These are phyloP conservation scores for Petaurus breviceps DNA, from an alignment of 2,113 vertebrate genomes.

Conservation along the genomic window DNA sequence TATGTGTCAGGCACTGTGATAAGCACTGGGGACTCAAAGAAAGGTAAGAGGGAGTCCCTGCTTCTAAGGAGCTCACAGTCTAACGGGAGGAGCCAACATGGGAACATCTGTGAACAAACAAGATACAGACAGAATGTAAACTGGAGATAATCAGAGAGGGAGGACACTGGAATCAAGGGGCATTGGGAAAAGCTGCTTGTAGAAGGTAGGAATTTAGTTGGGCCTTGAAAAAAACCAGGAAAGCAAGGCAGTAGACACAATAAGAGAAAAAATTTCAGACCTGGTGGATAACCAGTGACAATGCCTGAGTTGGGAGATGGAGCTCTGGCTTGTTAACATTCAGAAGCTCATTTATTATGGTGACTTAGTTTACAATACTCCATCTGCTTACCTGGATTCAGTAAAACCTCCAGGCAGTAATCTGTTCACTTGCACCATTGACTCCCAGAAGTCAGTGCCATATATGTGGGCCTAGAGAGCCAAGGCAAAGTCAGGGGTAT, in stretches of 20 bases:
- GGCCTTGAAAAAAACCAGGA: not conserved
- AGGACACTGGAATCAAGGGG: not conserved
- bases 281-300: not conserved
- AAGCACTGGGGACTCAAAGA: not conserved
- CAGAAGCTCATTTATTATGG: conserved; percentile 41
- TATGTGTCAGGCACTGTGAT: not conserved
- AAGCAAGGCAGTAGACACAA: not conserved
- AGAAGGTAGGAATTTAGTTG: not conserved
- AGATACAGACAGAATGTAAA: not conserved
- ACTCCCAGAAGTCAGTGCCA: not conserved
- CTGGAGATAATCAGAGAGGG: not conserved
- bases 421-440: not conserved
- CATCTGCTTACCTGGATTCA: not conserved
- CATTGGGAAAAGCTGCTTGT: not conserved
- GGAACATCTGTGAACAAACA: not conserved
- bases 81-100: not conserved
- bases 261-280: not conserved
- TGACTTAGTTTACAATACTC: conserved; percentile 10
- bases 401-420: conserved; percentile 5
- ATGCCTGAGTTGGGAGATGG: not conserved
- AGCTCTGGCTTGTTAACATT: not conserved
- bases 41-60: not conserved
- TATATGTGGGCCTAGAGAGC: not conserved
- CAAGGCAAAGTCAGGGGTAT: not conserved
- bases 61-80: not conserved